Base-by-base conservation (phyloP, 2,113 vertebrate genomes). In the Eolophus roseicapilla region DNA sequence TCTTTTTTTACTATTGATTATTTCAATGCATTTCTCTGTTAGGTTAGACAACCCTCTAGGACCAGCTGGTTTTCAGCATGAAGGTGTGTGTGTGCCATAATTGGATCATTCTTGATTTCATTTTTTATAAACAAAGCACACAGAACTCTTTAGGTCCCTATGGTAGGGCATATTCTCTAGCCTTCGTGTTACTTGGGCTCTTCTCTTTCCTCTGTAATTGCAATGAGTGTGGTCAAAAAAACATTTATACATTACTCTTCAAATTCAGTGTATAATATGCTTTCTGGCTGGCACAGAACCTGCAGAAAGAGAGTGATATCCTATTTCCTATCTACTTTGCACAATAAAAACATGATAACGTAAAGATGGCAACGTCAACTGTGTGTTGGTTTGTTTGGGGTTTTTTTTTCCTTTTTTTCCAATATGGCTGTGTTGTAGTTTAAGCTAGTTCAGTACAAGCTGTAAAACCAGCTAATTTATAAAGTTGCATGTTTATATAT, bases 391-490 rank as follows among this genome's bases (percentile, higher is more conserved):
- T 55, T 70, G 41, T 17, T 55, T 35, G 19, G 14, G 12, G 18
- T 29, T 8, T 19, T 49, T 63, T 25, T 31, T 25, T 33, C 12
- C 8, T 10, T 4, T 60, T 43, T 27, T 50, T 16, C 11, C 35
- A 60, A 0, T 24, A 23, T 82, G 64, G 7, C 64, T 88, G 64
- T 50, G 71, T 59, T 9, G 10, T 35, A 21, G 57, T 59, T 35
- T 59, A 91, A 94, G 60, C 55, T 88, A n/a, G 64, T 57, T 79
- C 78, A 83, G 78, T 85, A 77, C 64, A 81, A 90, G 84, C 86
- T 94, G 82, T 94, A 80, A 77, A 94, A 65, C 17, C 35, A 87
- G 79, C 65, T 80, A 62, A 86, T 91, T 88, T 89, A 37, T 39
- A 39, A 88, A 74, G 59, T n/a, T 91, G 43, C 50, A 15, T 85